Base-by-base conservation (phyloP, 2,113 vertebrate genomes). In the Abramis brama region DNA sequence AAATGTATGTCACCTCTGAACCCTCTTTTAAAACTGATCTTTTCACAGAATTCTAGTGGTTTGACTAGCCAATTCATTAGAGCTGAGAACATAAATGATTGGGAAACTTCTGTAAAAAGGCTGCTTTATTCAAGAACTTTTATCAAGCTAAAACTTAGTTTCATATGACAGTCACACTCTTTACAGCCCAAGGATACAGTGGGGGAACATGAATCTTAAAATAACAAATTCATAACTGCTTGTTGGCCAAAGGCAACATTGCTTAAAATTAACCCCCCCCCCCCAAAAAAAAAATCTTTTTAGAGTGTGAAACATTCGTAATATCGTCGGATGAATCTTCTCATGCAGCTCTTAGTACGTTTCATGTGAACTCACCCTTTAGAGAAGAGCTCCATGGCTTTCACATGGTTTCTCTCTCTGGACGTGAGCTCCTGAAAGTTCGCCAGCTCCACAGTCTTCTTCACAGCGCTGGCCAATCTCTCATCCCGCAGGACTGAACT, bases 381-480 rank as follows among this genome's bases (percentile, higher is more conserved):
- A 57, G 97, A 96, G 90, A 97, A 97, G 45, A 92, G 84, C 66
- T 97, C 95, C 80, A 99, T 8, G 0, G 97, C 98, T 13, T 92
- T 88, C 12, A 97, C 97, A 0, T 99, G 98, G 17, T 96, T 93
- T 87, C 43, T 95, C 91, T 99, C 98, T 86, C 98, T 87, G 59
- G 89, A 91, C 0, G 96, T 95, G 88, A 99, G 91, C 0, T 93
- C 88, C 90, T 98, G 97, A 11, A 87, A 82, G 59, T 90, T 74
- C 19, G 96, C 92, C 8, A 97, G 89, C 2, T 90, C 94, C 90
- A 95, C 87, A n/a, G 96, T 97, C 0, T 57, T 91, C 92, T 70
- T 94, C 91, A 99, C 86, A 0, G 95, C 95, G 0, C 66, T 64
- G 47, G 92, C 95, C 90, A 99, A 94, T 25, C 94, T 94, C 81